phyloP scores from a whole-genome alignment of 1,140 invertebrate genomes.

The Pogonomyrmex californicus region DNA sequence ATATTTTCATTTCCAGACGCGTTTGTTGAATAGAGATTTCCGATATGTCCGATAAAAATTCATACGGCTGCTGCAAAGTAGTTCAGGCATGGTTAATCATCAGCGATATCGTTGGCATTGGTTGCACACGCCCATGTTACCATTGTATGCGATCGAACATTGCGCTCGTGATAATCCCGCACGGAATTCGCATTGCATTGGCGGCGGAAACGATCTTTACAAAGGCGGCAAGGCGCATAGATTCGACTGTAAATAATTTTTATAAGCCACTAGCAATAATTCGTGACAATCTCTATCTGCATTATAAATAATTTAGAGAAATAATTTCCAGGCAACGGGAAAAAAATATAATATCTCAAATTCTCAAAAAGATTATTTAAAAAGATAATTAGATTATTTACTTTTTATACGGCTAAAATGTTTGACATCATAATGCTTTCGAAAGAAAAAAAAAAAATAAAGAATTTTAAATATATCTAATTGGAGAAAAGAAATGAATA shows the following conservation, averaged over 20 bases:
- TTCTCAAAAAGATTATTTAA: background rate
- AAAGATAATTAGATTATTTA: background rate
- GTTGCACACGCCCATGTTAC: slow-evolving; percentile 52
- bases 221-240: background rate
- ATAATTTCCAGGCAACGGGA: background rate
- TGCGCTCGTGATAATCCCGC: slow-evolving; percentile 39
- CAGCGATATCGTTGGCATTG: slow-evolving; percentile 43
- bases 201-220: slow-evolving; percentile 26
- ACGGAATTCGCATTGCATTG: slow-evolving; percentile 50
- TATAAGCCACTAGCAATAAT: background rate
- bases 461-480: background rate
- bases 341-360: background rate
- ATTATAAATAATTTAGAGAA: background rate
- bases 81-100: slow-evolving; percentile 29
- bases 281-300: background rate
- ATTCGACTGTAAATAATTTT: background rate
- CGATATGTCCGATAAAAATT: slow-evolving; percentile 21
- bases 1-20: slow-evolving; percentile 19
- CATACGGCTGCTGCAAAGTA: slow-evolving; percentile 28
- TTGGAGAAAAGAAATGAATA: too few species aligned
- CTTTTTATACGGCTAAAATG: background rate
- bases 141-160: slow-evolving; percentile 47
- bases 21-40: slow-evolving; percentile 13
- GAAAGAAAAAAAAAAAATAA: background rate
- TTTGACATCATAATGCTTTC: background rate